phyloP scores from a whole-genome alignment of 2,888 invertebrate genomes.

The Lathronympha strigana region DNA sequence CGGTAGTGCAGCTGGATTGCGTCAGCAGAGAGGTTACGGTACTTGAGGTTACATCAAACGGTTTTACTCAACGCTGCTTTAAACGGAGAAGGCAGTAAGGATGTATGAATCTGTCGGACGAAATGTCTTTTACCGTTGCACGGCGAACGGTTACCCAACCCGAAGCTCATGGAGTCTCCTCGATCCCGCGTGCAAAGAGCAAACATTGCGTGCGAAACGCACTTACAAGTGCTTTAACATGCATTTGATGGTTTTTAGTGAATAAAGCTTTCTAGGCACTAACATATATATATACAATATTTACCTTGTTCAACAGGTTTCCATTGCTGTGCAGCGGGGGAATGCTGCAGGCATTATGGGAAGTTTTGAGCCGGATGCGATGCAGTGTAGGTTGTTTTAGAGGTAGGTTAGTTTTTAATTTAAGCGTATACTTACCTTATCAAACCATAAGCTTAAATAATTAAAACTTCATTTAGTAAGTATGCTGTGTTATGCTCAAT shows the following conservation, averaged over 20 bases:
- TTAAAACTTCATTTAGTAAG: too few relatives aligned
- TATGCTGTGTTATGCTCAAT: too few relatives aligned
- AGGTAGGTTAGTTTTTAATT: too few relatives aligned
- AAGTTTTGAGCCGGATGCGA: too few relatives aligned
- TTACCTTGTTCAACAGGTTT: too few relatives aligned
- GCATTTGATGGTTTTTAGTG: slow-evolving; percentile 10
- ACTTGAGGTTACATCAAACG: slow-evolving; percentile 74
- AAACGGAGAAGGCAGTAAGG: slow-evolving; percentile 18
- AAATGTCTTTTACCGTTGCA: slow-evolving; percentile 9
- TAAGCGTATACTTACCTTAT: too few relatives aligned
- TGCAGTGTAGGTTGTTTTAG: too few relatives aligned
- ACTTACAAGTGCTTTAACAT: slow-evolving; percentile 6
- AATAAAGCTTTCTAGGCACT: neutral
- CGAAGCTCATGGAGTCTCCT: slow-evolving; percentile 49
- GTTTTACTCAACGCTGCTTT: slow-evolving; percentile 65
- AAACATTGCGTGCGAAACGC: slow-evolving; percentile 29
- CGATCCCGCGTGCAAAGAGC: slow-evolving; percentile 48
- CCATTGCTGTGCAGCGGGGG: too few relatives aligned
- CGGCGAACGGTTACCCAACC: slow-evolving; percentile 53
- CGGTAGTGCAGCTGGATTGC: slow-evolving; percentile 64
- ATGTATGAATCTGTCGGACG: slow-evolving; percentile 6
- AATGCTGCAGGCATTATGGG: too few relatives aligned
- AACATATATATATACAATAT: neutral
- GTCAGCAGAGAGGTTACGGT: slow-evolving; percentile 79
- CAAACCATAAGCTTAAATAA: too few relatives aligned